Conservation (phyloP, 2,113 vertebrate species). For the Piliocolobus tephrosceles region DNA sequence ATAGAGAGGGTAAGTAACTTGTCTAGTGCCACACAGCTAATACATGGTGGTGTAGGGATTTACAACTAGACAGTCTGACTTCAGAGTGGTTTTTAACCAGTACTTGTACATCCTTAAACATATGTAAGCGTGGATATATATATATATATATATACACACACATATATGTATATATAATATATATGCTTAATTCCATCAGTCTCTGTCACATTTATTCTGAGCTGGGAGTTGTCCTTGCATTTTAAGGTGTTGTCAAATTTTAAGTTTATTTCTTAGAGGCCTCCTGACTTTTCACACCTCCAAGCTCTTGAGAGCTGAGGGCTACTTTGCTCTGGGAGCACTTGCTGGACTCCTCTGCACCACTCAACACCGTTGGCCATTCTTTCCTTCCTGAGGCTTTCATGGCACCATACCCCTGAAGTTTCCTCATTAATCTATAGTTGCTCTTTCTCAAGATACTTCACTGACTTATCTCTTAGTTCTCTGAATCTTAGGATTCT, state of each 20-base stretch:
- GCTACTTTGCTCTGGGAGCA: neutral
- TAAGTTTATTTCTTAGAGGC: neutral
- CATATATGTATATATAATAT: neutral
- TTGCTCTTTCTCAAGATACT: neutral
- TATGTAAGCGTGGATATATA: neutral
- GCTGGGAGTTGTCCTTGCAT: neutral
- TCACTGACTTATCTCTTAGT: neutral
- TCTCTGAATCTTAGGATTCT: neutral
- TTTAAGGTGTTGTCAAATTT: neutral
- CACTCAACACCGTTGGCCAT: neutral
- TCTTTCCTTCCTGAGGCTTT: neutral
- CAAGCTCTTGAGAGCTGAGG: neutral
- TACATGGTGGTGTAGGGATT: neutral
- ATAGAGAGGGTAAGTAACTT: neutral
- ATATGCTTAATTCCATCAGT: neutral
- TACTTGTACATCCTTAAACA: neutral
- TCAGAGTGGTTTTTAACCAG: neutral
- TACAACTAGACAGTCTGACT: neutral
- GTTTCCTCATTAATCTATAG: neutral
- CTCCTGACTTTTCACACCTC: neutral
- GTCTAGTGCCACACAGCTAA: neutral
- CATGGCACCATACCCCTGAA: too few relatives aligned
- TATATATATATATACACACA: neutral
- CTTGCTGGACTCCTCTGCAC: neutral
- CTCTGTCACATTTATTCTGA: neutral